phyloP scores from a whole-genome alignment of 2,888 invertebrate genomes.

The Chironomus tentans region DNA sequence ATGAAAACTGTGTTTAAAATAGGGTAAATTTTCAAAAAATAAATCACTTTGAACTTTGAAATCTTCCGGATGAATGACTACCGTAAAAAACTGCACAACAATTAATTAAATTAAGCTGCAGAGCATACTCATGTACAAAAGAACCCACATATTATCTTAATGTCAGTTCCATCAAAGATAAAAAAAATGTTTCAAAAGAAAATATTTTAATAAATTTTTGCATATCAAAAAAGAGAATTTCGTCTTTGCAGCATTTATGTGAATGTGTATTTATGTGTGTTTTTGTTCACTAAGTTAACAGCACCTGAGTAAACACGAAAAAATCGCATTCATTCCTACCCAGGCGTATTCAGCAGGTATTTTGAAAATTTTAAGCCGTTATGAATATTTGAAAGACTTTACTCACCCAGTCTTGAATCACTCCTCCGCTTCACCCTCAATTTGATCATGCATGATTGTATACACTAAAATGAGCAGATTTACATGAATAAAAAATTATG shows the following conservation, averaged over 20 bases:
- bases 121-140: no score
- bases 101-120: no score
- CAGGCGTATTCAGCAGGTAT: not conserved
- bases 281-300: not conserved
- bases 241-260: not conserved
- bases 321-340: not conserved
- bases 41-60: no score
- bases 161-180: no score
- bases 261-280: not conserved
- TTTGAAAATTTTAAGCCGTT: not conserved
- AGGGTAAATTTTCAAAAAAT: no score
- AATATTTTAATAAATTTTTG: not conserved
- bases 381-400: not conserved
- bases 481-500: slow-evolving; percentile 14
- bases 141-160: no score
- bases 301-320: slow-evolving; percentile 2
- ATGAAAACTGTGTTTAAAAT: no score
- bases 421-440: slow-evolving; percentile 83
- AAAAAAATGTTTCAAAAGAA: no score
- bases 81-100: no score
- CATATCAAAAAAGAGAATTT: not conserved
- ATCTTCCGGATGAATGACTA: no score
- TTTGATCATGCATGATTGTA: slow-evolving; percentile 89
- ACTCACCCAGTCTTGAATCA: slow-evolving; percentile 79
- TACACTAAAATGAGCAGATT: slow-evolving; percentile 63